Conservation (phyloP, 1,140 invertebrate genomes). For the Homarus americanus region DNA sequence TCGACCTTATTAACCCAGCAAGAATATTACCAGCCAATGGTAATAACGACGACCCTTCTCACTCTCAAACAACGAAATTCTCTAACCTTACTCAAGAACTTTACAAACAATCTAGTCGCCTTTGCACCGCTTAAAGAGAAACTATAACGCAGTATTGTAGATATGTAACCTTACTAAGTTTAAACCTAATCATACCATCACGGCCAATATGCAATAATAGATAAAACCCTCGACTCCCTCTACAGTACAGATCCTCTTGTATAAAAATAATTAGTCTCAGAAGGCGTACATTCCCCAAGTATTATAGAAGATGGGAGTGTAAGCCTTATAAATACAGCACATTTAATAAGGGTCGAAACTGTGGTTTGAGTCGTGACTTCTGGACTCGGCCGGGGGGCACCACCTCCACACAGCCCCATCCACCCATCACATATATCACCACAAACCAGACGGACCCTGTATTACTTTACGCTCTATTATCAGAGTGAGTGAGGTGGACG, state of each 20-base stretch:
- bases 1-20: not conserved
- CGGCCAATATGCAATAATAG: conserved; percentile 52
- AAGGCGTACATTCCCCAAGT: not conserved
- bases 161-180: conserved; percentile 15
- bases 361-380: not conserved
- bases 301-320: not conserved
- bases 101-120: not conserved
- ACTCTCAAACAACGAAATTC: not conserved
- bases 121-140: conserved; percentile 16
- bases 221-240: not conserved
- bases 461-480: too few relatives aligned
- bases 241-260: not conserved
- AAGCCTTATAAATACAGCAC: not conserved
- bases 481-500: too few relatives aligned
- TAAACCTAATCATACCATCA: conserved; percentile 37
- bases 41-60: not conserved
- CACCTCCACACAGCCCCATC: too few relatives aligned
- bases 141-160: conserved; percentile 3
- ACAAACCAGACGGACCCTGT: too few relatives aligned
- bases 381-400: not conserved
- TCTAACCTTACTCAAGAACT: not conserved
- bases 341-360: not conserved
- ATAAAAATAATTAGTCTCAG: not conserved
- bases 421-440: too few relatives aligned
- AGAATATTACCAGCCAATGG: not conserved